Percentiles rank a stretch among this genome's conserved stretches.
These are phyloP conservation scores for Andrena hattorfiana DNA, from an alignment of 2,888 invertebrate genomes.

Conservation along the genomic window DNA sequence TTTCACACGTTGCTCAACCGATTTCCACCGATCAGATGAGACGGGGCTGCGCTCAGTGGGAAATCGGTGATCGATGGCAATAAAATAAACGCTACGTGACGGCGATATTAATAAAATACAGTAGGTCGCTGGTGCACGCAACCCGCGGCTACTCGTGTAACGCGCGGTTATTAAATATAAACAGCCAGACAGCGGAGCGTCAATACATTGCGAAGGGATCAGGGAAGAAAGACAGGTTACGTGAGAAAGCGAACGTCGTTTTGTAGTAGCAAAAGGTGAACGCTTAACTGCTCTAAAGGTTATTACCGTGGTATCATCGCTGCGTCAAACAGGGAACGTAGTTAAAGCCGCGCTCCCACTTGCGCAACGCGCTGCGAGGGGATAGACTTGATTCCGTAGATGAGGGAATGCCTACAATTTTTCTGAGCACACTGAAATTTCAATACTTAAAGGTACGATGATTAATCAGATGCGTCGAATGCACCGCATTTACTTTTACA, in stretches of 20 bases:
- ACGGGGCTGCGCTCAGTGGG: conserved; percentile 5
- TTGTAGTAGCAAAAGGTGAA: conserved; percentile 72
- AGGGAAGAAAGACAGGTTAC: conserved; percentile 54
- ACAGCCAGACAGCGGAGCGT: conserved; percentile 47
- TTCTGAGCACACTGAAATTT: too few relatives aligned
- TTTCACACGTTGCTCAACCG: conserved; percentile 13
- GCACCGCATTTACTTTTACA: too few relatives aligned
- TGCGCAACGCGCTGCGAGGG: neutral
- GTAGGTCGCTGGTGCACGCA: conserved; percentile 38
- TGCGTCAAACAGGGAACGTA: conserved; percentile 63
- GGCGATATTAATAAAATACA: conserved; percentile 47
- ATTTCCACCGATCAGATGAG: conserved; percentile 10
- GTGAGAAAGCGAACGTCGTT: conserved; percentile 70
- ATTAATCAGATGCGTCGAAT: too few relatives aligned
- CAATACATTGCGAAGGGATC: conserved; percentile 48
- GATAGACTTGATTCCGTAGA: too few relatives aligned
- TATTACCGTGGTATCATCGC: conserved; percentile 73
- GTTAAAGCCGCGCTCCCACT: conserved; percentile 1
- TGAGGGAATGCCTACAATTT: too few relatives aligned
- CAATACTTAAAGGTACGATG: too few relatives aligned
- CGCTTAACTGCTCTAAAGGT: conserved; percentile 75
- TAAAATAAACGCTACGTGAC: conserved; percentile 2
- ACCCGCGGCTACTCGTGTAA: conserved; percentile 25
- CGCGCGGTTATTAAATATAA: conserved; percentile 57
- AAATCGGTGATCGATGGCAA: conserved; percentile 38